Percentiles rank a stretch among this genome's conserved stretches.
Conservation (phyloP, 2,888 invertebrate genomes). For the Mythimna vitellina region DNA sequence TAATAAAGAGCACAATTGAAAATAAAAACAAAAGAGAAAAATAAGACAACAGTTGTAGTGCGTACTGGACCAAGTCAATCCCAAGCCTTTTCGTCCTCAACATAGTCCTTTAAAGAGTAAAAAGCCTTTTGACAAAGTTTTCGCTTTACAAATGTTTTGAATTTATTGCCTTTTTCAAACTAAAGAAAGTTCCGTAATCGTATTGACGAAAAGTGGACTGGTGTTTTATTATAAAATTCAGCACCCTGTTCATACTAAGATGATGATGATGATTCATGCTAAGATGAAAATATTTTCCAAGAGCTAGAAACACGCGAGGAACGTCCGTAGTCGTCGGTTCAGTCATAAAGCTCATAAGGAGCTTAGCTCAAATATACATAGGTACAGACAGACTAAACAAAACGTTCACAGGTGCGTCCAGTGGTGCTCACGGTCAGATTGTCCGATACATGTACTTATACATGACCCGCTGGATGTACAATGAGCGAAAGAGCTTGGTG, state of each 20-base stretch:
- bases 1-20: too few species aligned
- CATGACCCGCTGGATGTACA: slow-evolving; percentile 20
- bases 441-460: slow-evolving; percentile 61
- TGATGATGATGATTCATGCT: background rate
- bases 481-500: background rate
- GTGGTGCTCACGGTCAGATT: slow-evolving; percentile 68
- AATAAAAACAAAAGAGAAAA: too few species aligned
- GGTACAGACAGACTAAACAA: slow-evolving; percentile 62
- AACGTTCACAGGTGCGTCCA: slow-evolving; percentile 56
- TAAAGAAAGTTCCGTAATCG: too few species aligned
- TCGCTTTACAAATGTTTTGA: too few species aligned
- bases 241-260: background rate
- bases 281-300: slow-evolving; percentile 2
- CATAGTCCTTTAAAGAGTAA: too few species aligned
- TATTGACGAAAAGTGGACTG: too few species aligned
- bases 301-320: slow-evolving; percentile 26
- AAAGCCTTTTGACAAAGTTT: too few species aligned
- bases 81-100: too few species aligned
- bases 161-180: too few species aligned
- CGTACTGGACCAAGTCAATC: too few species aligned
- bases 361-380: slow-evolving; percentile 49
- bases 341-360: slow-evolving; percentile 37
- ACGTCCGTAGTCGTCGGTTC: slow-evolving; percentile 22
- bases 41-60: too few species aligned
- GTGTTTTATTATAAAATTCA: background rate